Evolutionary conservation across 2,113 vertebrate species (phyloP).

Genomic region (Lasiurus borealis): DNA sequence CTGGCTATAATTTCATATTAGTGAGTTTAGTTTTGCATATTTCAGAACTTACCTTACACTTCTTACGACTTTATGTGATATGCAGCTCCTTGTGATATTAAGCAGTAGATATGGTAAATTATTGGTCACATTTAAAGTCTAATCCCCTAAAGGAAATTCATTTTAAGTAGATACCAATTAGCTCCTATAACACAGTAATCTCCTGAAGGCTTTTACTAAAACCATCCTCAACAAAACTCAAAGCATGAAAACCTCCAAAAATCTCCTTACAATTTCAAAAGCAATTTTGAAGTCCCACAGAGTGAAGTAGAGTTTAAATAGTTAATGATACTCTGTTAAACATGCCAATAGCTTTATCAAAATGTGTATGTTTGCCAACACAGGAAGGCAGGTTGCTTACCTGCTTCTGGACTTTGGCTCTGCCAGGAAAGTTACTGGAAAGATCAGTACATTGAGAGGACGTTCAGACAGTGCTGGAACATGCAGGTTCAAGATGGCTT

Average conservation of each 20-base stretch:
- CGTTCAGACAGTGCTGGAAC: neutral
- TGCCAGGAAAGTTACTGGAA: constrained; percentile 30
- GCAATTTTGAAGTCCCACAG: neutral
- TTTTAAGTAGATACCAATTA: constrained; percentile 29
- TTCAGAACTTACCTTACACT: constrained; percentile 6
- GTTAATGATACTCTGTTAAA: neutral
- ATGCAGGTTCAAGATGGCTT: neutral
- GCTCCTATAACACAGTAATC: neutral
- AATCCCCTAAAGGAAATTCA: neutral
- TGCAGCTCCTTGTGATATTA: neutral
- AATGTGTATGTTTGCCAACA: neutral
- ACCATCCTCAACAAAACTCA: neutral
- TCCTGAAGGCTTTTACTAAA: constrained; percentile 35
- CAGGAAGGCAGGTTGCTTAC: constrained; percentile 40
- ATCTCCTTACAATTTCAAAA: neutral
- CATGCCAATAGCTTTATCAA: constrained; percentile 3
- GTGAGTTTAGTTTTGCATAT: constrained; percentile 22
- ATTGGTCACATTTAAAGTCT: constrained; percentile 43
- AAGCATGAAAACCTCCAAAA: neutral
- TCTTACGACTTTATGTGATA: neutral
- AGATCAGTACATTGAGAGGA: neutral
- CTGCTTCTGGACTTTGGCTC: constrained; percentile 59
- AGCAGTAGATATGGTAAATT: neutral
- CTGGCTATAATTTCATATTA: neutral
- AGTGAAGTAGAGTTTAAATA: constrained; percentile 14